Evolutionary conservation across 2,797 vertebrate species (phyloP).

Genomic region (Caiman crocodilus): DNA sequence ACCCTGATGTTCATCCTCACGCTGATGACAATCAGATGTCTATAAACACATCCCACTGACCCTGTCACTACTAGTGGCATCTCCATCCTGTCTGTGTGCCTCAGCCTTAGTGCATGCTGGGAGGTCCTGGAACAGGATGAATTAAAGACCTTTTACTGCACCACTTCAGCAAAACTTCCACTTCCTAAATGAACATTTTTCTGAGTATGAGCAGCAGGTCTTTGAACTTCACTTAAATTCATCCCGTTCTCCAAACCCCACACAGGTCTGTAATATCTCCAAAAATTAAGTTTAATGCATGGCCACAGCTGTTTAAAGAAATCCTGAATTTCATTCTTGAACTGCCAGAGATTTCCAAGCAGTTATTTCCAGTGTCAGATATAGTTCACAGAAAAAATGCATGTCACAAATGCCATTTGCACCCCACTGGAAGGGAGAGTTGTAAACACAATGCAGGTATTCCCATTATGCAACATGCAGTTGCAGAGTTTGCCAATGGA

Average conservation of each 20-base stretch:
- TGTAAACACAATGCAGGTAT: neutral
- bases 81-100: neutral
- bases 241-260: neutral
- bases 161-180: neutral
- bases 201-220: neutral
- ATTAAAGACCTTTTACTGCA: neutral
- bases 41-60: neutral
- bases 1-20: neutral
- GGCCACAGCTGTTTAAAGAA: neutral
- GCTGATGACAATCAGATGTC: neutral
- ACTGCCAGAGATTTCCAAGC: neutral
- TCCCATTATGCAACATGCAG: neutral
- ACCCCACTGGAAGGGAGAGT: neutral
- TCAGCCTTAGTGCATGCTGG: neutral
- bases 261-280: fast-evolving
- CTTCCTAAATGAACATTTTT: neutral
- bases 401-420: neutral
- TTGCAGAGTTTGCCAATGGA: neutral
- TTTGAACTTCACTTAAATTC: neutral
- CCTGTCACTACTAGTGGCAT: neutral
- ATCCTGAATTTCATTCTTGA: neutral
- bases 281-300: neutral
- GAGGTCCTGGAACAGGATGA: neutral
- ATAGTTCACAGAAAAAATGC: neutral
- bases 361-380: neutral